Conservation (phyloP, 1,140 invertebrate species). For the Drosophila quadrilineata region DNA sequence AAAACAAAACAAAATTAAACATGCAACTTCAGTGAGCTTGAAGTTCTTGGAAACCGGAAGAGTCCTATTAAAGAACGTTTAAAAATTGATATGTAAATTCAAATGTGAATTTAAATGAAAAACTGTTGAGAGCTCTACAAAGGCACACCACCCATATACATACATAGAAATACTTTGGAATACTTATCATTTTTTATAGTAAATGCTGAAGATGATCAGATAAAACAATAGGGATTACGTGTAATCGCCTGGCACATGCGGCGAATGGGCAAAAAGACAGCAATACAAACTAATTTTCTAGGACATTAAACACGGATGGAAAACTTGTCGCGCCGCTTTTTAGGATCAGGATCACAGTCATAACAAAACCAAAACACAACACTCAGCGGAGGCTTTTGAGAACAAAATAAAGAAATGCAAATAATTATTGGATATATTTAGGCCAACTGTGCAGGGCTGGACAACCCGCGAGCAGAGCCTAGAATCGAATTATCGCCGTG, state of each 20-base stretch:
- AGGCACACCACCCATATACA: not conserved
- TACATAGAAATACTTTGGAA: not conserved
- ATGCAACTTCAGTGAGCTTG: slow-evolving; percentile 43
- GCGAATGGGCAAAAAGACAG: slow-evolving; percentile 17
- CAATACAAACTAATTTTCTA: slow-evolving; percentile 65
- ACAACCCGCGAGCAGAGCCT: slow-evolving; percentile 30
- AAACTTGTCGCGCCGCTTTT: slow-evolving; percentile 27
- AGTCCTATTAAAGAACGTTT: slow-evolving; percentile 63
- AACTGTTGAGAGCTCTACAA: slow-evolving; percentile 25
- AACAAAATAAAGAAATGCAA: slow-evolving; percentile 39
- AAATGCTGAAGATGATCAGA: not conserved
- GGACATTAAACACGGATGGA: slow-evolving; percentile 53
- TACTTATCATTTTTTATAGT: not conserved
- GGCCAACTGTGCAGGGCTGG: not conserved
- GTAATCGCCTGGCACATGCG: not conserved
- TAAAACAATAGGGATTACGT: not conserved
- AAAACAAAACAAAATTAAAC: slow-evolving; percentile 38
- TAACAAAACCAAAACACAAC: slow-evolving; percentile 50
- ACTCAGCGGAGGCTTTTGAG: not conserved
- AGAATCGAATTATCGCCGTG: slow-evolving; percentile 67
- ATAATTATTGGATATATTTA: slow-evolving; percentile 76
- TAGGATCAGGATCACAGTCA: slow-evolving; percentile 27
- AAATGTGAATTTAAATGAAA: slow-evolving; percentile 41
- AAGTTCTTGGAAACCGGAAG: slow-evolving; percentile 61
- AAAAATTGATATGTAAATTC: slow-evolving; percentile 43